Evolutionary conservation across 2,113 vertebrate species (phyloP).

Genomic region (Eubucco bourcierii): DNA sequence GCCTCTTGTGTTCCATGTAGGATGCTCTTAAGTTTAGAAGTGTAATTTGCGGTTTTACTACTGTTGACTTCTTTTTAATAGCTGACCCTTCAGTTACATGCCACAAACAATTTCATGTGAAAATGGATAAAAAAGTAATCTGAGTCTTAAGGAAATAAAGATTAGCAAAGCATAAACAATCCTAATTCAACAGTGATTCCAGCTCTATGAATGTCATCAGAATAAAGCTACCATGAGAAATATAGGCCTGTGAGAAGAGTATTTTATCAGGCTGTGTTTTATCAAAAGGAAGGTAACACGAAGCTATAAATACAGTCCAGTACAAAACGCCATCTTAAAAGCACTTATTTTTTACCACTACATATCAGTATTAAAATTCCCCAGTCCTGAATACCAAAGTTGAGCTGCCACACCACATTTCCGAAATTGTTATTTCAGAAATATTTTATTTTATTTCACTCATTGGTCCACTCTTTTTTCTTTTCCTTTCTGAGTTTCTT

Average conservation of each 20-base stretch:
- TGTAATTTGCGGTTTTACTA: neutral
- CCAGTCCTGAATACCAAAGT: neutral
- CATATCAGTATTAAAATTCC: neutral
- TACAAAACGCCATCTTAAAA: neutral
- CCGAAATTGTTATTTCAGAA: neutral
- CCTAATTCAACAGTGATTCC: neutral
- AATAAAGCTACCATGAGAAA: neutral
- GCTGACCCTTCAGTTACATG: neutral
- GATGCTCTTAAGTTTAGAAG: rapidly evolving
- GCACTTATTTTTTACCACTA: neutral
- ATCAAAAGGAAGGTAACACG: neutral
- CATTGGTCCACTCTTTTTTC: neutral
- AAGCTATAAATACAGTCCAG: neutral
- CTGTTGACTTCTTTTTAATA: neutral
- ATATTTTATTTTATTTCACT: neutral
- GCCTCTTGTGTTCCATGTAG: neutral
- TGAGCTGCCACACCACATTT: neutral
- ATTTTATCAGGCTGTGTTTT: neutral
- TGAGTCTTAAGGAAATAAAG: neutral
- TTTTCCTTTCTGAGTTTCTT: neutral
- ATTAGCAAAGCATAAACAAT: neutral
- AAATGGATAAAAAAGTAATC: neutral
- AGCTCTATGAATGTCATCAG: neutral
- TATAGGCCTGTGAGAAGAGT: neutral
- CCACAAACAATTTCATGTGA: neutral